Conservation (phyloP, 2,113 vertebrate genomes). For the Prochilodus magdalenae region DNA sequence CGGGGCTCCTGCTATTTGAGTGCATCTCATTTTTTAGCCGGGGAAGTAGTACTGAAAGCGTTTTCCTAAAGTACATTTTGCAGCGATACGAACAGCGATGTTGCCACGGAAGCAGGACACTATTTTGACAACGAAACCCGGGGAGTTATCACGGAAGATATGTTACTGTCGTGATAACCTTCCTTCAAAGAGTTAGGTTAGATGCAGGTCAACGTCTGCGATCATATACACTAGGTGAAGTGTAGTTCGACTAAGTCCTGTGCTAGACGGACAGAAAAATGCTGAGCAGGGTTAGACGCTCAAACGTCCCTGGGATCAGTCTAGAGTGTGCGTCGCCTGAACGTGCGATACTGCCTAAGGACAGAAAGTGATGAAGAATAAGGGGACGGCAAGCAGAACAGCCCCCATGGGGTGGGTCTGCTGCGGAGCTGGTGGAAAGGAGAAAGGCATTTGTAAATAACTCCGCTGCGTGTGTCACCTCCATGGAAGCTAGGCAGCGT, state of each 20-base stretch:
- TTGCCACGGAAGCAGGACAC: conserved; percentile 1
- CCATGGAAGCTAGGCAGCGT: not conserved
- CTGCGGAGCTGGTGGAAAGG: conserved; percentile 42
- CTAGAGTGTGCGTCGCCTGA: too few relatives aligned
- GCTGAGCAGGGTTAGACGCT: too few relatives aligned
- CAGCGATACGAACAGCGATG: conserved; percentile 12
- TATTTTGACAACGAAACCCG: not conserved
- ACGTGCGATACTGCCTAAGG: too few relatives aligned
- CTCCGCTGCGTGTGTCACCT: conserved; percentile 62
- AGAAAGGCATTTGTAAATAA: conserved; percentile 71
- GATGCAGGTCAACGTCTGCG: conserved; percentile 42
- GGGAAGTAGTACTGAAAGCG: not conserved
- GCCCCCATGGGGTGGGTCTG: not conserved
- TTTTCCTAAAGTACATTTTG: conserved; percentile 17
- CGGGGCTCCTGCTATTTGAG: not conserved
- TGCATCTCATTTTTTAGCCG: too few relatives aligned
- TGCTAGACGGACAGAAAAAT: too few relatives aligned
- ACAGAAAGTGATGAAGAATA: too few relatives aligned
- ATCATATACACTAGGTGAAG: too few relatives aligned
- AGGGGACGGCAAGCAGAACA: too few relatives aligned
- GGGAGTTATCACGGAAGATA: conserved; percentile 34
- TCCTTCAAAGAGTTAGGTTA: conserved; percentile 54
- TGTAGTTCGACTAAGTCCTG: too few relatives aligned
- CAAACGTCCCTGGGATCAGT: too few relatives aligned
- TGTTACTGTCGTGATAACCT: conserved; percentile 33